Base-by-base conservation (phyloP, 2,113 vertebrate genomes). In the Apodemus speciosus region DNA sequence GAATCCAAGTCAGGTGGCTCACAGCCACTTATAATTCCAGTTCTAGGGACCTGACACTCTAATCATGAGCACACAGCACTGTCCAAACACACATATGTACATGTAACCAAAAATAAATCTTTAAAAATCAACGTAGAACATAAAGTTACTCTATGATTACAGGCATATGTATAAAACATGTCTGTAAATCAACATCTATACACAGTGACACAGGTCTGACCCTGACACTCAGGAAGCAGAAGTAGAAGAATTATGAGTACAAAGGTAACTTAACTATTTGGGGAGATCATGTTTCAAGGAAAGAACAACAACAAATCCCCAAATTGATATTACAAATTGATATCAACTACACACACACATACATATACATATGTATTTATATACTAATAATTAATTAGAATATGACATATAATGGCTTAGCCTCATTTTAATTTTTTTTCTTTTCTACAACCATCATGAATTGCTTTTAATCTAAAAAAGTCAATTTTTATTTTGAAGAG, bases 401-500 rank as follows among this genome's bases (percentile, higher is more conserved):
- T 46, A 75, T 71, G 51, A 75, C 1, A 86, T 56, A 38, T 15
- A 40, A 6, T 85, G 32, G 25, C 35, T 6, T 83, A 58, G 13
- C 43, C 5, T 68, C 53, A 72, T 86, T 95, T 94, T 21, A 72
- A 88, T 9, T 4, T 56, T 72, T 87, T n/a, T 43, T 4, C 32
- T 69, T 92, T 46, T n/a, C 16, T 90, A 62, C 2, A 4, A 85
- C 71, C 91, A 53, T 4, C 23, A 73, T 43, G 46, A 69, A 64
- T 90, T 71, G 40, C 49, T 95, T 92, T 71, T 88, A 38, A 64
- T 46, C 56, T 72, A 84, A 76, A 93, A 85, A 79, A 15, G 30
- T 13, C 18, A 7, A 58, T 60, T 89, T 89, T 71, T 71, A 85
- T 18, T 90, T 90, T 58, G 9, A 20, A 76, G 77, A 88, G 13